Conservation (phyloP, 2,888 invertebrate genomes). For the Pandemis cinnamomeana region DNA sequence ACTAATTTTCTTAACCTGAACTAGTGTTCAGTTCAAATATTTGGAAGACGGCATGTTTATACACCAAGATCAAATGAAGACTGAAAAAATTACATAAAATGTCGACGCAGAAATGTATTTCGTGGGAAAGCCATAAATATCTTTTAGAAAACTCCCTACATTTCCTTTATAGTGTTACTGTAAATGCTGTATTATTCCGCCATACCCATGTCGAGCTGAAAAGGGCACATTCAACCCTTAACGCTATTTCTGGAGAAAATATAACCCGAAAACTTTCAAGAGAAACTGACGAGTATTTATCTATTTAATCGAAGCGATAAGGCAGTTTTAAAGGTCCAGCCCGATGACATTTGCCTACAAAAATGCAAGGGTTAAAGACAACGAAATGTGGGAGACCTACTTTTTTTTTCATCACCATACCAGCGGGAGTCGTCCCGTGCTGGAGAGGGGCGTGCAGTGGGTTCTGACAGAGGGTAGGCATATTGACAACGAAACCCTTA, state of each 20-base stretch:
- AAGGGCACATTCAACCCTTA: not conserved
- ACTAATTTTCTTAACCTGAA: too few species aligned
- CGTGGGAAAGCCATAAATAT: too few species aligned
- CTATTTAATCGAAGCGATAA: slow-evolving; percentile 34
- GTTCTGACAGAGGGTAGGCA: too few species aligned
- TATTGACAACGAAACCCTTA: too few species aligned
- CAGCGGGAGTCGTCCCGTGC: too few species aligned
- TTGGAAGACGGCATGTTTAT: too few species aligned
- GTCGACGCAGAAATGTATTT: too few species aligned
- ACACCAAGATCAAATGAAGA: too few species aligned
- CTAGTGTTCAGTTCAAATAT: too few species aligned
- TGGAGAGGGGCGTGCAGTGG: too few species aligned
- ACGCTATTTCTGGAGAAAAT: not conserved
- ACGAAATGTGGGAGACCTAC: not conserved
- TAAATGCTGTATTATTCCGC: not conserved
- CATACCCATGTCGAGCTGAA: not conserved
- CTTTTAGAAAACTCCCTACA: not conserved
- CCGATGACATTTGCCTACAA: slow-evolving; percentile 27
- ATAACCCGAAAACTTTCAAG: slow-evolving; percentile 2
- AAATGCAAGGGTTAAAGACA: not conserved
- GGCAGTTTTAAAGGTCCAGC: slow-evolving; percentile 25
- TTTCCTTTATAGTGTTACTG: not conserved
- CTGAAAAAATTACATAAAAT: too few species aligned
- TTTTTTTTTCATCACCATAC: too few species aligned
- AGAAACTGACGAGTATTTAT: slow-evolving; percentile 25